Evolutionary conservation across 2,888 invertebrate genomes (phyloP).

Genomic region (Drosophila nigricruria): DNA sequence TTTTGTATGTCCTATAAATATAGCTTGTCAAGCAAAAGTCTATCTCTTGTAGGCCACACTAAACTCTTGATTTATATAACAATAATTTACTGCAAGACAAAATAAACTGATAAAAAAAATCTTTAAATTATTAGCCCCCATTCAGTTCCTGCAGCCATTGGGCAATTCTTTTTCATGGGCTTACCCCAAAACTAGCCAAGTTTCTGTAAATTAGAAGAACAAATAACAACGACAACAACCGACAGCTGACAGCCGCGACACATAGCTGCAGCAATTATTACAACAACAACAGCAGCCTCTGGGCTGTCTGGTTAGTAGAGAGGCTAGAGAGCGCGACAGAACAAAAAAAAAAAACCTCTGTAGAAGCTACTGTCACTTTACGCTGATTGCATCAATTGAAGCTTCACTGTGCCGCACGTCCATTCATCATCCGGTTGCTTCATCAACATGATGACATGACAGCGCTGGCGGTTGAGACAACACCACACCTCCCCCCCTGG

Average conservation of each 20-base stretch:
- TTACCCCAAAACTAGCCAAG: conserved; percentile 27
- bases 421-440: conserved; percentile 81
- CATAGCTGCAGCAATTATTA: conserved; percentile 49
- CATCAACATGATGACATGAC: conserved; percentile 81
- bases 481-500: conserved; percentile 8
- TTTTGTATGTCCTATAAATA: too few species aligned
- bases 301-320: neutral
- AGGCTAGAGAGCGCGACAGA: neutral
- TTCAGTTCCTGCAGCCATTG: neutral
- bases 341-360: conserved; percentile 27
- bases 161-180: neutral
- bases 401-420: conserved; percentile 81
- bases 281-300: conserved; percentile 8
- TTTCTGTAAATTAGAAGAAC: conserved; percentile 23
- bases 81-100: neutral
- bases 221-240: conserved; percentile 27
- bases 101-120: neutral
- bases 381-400: conserved; percentile 81
- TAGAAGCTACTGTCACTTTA: conserved; percentile 77
- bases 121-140: neutral
- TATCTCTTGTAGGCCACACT: neutral
- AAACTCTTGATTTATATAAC: neutral
- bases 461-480: conserved; percentile 65
- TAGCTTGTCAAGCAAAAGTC: neutral
- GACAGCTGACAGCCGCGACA: conserved; percentile 58